Evolutionary conservation across 2,797 vertebrate genomes (phyloP), one percentile per base, ranked within the genome.

Genomic region (Pangasius krempfi): DNA sequence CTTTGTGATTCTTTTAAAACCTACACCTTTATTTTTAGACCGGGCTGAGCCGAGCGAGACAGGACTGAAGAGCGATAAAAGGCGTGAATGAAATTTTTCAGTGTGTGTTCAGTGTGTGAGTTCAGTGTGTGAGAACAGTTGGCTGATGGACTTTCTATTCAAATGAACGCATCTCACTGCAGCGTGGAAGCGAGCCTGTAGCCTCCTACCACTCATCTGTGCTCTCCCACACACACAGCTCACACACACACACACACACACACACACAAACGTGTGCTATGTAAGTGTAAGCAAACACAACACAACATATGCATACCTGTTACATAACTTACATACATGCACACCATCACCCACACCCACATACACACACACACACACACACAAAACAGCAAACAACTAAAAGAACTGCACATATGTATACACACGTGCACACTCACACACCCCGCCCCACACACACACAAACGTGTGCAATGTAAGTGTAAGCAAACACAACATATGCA

Each of bases 201-300:
- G 85, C 92, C 94, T 94, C 94, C 93, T 90, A 95, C 93, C 84
- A 75, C 70, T 93, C 94, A 94, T 93, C 95, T 94, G 93, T 86
- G 82, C 87, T 66, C 90, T 64, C 92, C 88, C 73, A 91, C 88
- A 79, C 85, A 85, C 64, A 10, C 80, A 60, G 54, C 56, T 40
- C 54, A 4, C 81, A 25, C 37, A 9, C 56, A 12, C 54, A 14
- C 54, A 40, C 79, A 60, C 56, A 33, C 76, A 56, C n/a, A 56
- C 16, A 52, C 25, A 62, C 22, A 62, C 58, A 66, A 27, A 16
- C 50, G 27, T 5, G 13, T 52, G 72, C 44, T 16, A 50, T 27
- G 40, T 58, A 81, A 81, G 37, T 33, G 7, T 20, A 79, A 54
- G 22, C 40, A 50, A 47, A 50, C 73, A 73, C 70, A 47, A 47